Evolutionary conservation across 2,797 vertebrate genomes (phyloP).

Genomic region (Graptemys geographica): DNA sequence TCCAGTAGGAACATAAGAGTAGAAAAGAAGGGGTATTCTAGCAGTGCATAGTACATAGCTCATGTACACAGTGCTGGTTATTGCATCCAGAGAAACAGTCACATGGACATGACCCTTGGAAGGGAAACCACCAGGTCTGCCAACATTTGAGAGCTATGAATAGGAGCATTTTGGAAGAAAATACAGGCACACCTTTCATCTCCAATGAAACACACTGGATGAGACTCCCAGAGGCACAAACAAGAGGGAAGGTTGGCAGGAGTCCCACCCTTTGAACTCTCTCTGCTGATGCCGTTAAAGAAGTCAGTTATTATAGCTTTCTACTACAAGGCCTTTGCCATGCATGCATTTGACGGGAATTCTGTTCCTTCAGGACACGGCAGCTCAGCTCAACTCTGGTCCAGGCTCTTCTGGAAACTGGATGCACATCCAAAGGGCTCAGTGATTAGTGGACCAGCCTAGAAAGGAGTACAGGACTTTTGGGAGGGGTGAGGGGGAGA

Average conservation of each 20-base stretch:
- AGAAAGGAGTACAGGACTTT: neutral
- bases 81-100: neutral
- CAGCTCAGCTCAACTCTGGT: neutral
- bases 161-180: neutral
- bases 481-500: too few species aligned
- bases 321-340: neutral
- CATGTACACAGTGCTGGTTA: neutral
- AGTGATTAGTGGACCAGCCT: neutral
- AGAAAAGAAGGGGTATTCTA: neutral
- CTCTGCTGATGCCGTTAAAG: neutral
- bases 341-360: neutral
- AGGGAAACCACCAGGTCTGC: fast-evolving
- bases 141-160: neutral
- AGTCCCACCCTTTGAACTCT: neutral
- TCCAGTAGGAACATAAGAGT: constrained; percentile 6
- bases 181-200: neutral
- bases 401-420: neutral
- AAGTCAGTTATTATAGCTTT: neutral
- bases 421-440: neutral
- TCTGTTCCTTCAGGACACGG: neutral
- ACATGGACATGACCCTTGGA: neutral
- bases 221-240: neutral
- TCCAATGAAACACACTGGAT: neutral
- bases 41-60: too few species aligned
- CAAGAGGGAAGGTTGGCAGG: neutral